phyloP scores from a whole-genome alignment of 2,888 invertebrate genomes.

The Vesta saturnalis region DNA sequence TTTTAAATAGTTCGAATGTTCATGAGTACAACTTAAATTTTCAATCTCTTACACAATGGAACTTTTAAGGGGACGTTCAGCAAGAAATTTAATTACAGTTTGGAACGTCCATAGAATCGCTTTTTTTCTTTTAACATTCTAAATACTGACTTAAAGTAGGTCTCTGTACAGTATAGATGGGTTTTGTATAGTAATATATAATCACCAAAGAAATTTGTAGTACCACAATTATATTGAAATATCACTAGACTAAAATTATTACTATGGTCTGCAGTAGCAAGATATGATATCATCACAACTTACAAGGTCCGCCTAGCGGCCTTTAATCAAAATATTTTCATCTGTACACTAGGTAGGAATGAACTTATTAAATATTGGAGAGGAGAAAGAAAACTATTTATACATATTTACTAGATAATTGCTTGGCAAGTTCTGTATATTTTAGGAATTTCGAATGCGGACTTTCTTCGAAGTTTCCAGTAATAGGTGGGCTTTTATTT shows the following conservation, averaged over 20 bases:
- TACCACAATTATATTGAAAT: constrained; percentile 52
- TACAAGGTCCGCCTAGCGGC: constrained; percentile 60
- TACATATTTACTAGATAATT: constrained; percentile 96
- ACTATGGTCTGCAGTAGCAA: constrained; percentile 65
- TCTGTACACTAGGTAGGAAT: constrained; percentile 39
- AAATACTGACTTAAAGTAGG: constrained; percentile 60
- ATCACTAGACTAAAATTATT: constrained; percentile 46
- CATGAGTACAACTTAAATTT: constrained; percentile 31
- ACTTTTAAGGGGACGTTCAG: constrained; percentile 36
- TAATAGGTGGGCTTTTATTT: constrained; percentile 60
- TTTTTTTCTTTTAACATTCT: constrained; percentile 50
- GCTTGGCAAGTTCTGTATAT: constrained; percentile 98
- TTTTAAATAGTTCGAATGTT: constrained; percentile 40
- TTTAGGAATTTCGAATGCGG: constrained; percentile 98
- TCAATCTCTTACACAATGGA: constrained; percentile 39
- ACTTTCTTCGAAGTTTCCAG: constrained; percentile 82
- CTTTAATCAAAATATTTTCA: constrained; percentile 37
- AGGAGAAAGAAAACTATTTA: constrained; percentile 62
- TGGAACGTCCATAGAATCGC: constrained; percentile 46
- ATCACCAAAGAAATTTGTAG: constrained; percentile 59
- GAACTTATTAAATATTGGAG: constrained; percentile 18
- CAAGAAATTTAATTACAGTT: constrained; percentile 33
- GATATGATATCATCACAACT: constrained; percentile 84
- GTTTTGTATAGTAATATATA: constrained; percentile 58
- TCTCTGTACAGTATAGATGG: constrained; percentile 50